Evolutionary conservation across 2,888 invertebrate species (phyloP).

Genomic region (Melinopterus prodromus): DNA sequence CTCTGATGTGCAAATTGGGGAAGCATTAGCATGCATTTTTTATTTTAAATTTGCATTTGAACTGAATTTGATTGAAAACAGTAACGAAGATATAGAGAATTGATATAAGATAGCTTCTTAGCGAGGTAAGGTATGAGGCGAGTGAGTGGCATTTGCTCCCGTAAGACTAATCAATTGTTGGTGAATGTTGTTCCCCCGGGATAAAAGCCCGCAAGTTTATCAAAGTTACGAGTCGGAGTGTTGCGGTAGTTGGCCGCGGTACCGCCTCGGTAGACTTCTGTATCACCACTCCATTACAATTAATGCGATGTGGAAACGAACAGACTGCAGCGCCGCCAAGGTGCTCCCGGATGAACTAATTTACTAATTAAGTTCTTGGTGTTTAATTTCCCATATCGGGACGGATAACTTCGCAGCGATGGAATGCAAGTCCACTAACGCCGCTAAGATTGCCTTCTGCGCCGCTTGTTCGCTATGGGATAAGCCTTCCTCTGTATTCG

Average conservation of each 20-base stretch:
- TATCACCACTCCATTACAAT: slow-evolving; percentile 4
- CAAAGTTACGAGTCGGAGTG: background rate
- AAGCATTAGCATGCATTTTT: no score
- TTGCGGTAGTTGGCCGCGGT: background rate
- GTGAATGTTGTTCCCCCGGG: slow-evolving; percentile 21
- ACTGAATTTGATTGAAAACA: no score
- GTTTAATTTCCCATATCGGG: background rate
- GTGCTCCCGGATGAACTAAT: slow-evolving; percentile 13
- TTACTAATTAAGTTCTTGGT: slow-evolving; percentile 11
- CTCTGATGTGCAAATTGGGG: no score
- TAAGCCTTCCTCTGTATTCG: no score
- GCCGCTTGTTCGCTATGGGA: no score
- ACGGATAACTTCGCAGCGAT: background rate
- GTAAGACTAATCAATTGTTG: slow-evolving; percentile 21
- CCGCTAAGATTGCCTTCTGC: no score
- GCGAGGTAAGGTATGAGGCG: no score
- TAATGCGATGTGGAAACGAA: slow-evolving; percentile 4
- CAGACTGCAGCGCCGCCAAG: background rate
- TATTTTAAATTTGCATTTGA: no score
- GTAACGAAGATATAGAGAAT: no score
- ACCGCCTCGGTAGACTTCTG: background rate
- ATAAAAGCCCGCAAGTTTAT: background rate
- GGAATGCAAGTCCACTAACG: background rate
- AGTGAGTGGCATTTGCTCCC: no score
- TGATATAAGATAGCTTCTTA: no score